phyloP scores from a whole-genome alignment of 2,797 vertebrate species.

The Pyrocephalus nanus region DNA sequence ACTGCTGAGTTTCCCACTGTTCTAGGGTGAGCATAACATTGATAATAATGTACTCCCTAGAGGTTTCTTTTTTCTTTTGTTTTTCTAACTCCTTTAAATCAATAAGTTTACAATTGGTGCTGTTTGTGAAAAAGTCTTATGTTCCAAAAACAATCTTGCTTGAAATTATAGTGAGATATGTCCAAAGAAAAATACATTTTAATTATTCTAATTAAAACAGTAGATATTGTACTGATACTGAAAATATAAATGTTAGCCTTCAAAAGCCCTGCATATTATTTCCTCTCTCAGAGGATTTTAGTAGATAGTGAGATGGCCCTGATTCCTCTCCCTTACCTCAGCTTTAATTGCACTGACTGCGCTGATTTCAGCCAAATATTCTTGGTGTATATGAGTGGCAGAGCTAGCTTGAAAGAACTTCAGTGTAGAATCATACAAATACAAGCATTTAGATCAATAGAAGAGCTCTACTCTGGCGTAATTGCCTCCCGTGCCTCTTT shows the following conservation, averaged over 20 bases:
- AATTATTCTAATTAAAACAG: not conserved
- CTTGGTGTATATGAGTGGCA: not conserved
- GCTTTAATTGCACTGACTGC: not conserved
- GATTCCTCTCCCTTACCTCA: not conserved
- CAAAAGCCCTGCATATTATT: not conserved
- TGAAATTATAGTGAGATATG: not conserved
- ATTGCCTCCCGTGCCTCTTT: not conserved
- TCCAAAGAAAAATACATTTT: not conserved
- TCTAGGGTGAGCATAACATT: not conserved
- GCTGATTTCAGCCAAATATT: not conserved
- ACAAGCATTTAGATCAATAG: not conserved
- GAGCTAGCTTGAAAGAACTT: not conserved
- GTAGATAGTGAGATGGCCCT: not conserved
- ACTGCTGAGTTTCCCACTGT: not conserved
- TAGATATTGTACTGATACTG: not conserved
- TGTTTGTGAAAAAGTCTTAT: not conserved
- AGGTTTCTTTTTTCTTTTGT: not conserved
- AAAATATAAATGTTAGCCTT: not conserved
- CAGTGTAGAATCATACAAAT: not conserved
- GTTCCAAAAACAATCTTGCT: not conserved
- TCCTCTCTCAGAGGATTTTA: not conserved
- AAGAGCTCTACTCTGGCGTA: not conserved
- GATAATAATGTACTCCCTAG: not conserved
- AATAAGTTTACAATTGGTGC: not conserved
- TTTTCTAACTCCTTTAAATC: not conserved